Base-by-base conservation (phyloP, 53 echinoderm and acorn worm species). In the Actinopyga echinites region DNA sequence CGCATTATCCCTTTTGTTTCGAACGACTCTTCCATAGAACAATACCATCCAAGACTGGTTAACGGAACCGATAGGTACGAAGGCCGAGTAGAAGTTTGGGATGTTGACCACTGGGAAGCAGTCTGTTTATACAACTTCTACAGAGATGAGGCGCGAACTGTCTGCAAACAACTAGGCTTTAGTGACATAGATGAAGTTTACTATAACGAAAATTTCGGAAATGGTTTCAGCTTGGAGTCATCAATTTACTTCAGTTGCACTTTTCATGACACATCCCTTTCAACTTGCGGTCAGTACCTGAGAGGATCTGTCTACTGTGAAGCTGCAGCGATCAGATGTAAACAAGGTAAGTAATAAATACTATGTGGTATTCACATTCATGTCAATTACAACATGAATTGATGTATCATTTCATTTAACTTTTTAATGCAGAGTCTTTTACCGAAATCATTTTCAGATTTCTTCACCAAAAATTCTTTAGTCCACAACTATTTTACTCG, bases 41-140 rank as follows among this genome's bases (percentile, higher is more conserved):
- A 10, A 71, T 71, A 71, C 22, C n/a, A 71, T 25, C 43, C 71
- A 21, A 40, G 71, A 17, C 71, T 71, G 8, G 71, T 71, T 8
- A 28, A 28, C 34, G 71, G 71, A 42, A 40, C 23, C 21, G 22
- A 12, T 71, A 40, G 71, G 71, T 71, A 71, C 71, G 71, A 71
- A 40, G 71, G 71, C n/a, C 40, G 71, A 71, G 71, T 71, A 10
- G 71, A 71, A 36, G 45, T 71, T 25, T 71, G 71, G 71, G 37
- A 71, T 40, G 71, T 24, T 21, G 24, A 7, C 44, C 71, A 44
- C 44, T 71, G 71, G 71, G 71, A 71, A 21, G 26, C 8, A 71
- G 24, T 71, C 10, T 71, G 71, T n/a, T n/a, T n/a, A n/a, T n/a
- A n/a, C 6, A 30, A 26, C 9, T 65, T 65, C 24, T 65, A 28